Base-by-base conservation (phyloP, 2,113 vertebrate species). In the Eolophus roseicapilla region DNA sequence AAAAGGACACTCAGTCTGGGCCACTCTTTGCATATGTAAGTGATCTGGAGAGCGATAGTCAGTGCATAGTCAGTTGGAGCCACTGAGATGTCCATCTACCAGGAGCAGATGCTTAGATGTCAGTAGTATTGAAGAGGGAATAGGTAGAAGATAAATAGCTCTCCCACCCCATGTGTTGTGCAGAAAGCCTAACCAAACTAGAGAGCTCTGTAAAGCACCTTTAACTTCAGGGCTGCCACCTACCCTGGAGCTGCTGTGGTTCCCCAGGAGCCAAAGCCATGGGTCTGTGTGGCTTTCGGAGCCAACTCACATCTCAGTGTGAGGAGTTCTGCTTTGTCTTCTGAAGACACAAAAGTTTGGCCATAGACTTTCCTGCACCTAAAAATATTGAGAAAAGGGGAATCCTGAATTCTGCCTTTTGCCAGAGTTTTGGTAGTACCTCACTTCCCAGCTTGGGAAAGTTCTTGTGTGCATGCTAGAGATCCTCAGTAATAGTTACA, bases 401-500 rank as follows among this genome's bases (percentile, higher is more conserved):
- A 86, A 43, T 3, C 57, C 65, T 10, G 19, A 71, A 43, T 37
- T 86, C 12, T 25, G 28, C 14, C 11, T 64, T 69, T 77, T 53
- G 24, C 39, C 28, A 29, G 27, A 91, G 14, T 28, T 63, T 81
- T 64, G 53, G 49, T 39, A 59, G 46, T 65, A 59, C 19, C 59
- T 80, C 41, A 50, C 17, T 70, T 60, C 21, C 10, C 75, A 92
- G 33, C 41, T 55, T 65, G 27, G 47, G 24, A 60, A 89, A 89
- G 27, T 18, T 44, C 77, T 84, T 68, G 13, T 7, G 84, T 83
- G 65, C 80, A n/a, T 43, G 10, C 47, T 49, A 71, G 64, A 85
- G 71, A 64, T 86, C 81, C 78, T 90, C 64, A 68, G 39, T 3
- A 52, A 60, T 24, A 82, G 65, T 88, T 93, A 75, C 28, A 88